These are phyloP conservation scores for Lethenteron reissneri DNA, from an alignment of 2,113 vertebrate species.

Conservation along the genomic window DNA sequence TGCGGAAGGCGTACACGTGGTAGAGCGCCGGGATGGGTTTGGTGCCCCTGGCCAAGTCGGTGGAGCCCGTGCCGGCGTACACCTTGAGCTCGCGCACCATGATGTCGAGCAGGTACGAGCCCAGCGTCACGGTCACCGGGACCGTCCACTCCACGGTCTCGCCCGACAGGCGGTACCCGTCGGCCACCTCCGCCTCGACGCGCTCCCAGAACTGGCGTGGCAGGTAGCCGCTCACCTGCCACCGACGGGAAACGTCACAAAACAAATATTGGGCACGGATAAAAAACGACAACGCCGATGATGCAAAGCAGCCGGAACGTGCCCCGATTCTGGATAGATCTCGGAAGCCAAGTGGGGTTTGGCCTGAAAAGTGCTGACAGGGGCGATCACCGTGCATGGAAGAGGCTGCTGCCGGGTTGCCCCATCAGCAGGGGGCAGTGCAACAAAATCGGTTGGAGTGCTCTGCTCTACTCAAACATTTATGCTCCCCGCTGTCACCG, in stretches of 20 bases:
- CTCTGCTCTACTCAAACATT: no score
- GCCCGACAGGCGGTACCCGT: constrained; percentile 22
- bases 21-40: constrained; percentile 51
- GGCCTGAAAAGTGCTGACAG: no score
- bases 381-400: no score
- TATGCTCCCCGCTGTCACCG: no score
- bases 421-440: no score
- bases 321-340: no score
- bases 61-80: constrained; percentile 25
- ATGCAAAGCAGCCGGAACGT: no score
- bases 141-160: constrained; percentile 31
- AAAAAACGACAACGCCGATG: no score
- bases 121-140: constrained; percentile 35
- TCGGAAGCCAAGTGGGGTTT: no score
- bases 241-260: neutral
- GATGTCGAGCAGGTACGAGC: constrained; percentile 49
- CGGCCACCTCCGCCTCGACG: constrained; percentile 25
- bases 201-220: constrained; percentile 48
- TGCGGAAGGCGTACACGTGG: constrained; percentile 70
- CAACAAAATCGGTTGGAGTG: no score
- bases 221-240: constrained; percentile 25
- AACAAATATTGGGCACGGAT: neutral
- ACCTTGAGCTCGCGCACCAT: constrained; percentile 46
- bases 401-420: no score
- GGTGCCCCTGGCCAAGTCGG: constrained; percentile 8